These are phyloP conservation scores for Myrmecobius fasciatus DNA, from an alignment of 2,113 vertebrate species.

Conservation along the genomic window DNA sequence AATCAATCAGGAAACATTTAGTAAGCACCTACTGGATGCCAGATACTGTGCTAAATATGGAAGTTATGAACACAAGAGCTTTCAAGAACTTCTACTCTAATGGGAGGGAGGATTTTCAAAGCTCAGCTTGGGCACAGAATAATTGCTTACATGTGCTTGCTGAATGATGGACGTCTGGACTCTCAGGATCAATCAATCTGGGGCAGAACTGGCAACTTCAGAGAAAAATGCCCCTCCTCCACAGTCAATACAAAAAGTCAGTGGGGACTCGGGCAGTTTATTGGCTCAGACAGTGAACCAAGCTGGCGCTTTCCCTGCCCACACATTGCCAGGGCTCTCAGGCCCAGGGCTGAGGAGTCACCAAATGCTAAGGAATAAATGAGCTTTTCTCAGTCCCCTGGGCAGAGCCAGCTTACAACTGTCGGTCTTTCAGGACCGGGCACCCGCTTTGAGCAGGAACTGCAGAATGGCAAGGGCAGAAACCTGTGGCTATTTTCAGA, in stretches of 20 bases:
- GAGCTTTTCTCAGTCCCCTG: neutral
- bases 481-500: neutral
- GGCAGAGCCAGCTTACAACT: neutral
- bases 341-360: neutral
- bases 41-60: no score
- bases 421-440: neutral
- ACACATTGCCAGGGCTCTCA: slow-evolving; percentile 39
- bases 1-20: no score
- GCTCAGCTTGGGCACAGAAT: no score
- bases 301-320: slow-evolving; percentile 46
- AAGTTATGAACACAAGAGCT: no score
- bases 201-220: slow-evolving; percentile 25
- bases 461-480: neutral
- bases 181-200: neutral
- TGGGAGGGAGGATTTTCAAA: no score
- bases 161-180: no score
- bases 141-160: no score
- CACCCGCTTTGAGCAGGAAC: slow-evolving; percentile 14
- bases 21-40: no score
- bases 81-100: no score
- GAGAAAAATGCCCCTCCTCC: slow-evolving; percentile 15
- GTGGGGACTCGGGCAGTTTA: slow-evolving; percentile 30
- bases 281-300: slow-evolving; percentile 43
- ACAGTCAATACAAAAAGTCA: slow-evolving; percentile 36
- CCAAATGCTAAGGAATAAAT: slow-evolving; percentile 26